Percentiles rank a stretch among this genome's conserved stretches.
phyloP scores from a whole-genome alignment of 2,113 vertebrate genomes.

The Edolisoma coerulescens region DNA sequence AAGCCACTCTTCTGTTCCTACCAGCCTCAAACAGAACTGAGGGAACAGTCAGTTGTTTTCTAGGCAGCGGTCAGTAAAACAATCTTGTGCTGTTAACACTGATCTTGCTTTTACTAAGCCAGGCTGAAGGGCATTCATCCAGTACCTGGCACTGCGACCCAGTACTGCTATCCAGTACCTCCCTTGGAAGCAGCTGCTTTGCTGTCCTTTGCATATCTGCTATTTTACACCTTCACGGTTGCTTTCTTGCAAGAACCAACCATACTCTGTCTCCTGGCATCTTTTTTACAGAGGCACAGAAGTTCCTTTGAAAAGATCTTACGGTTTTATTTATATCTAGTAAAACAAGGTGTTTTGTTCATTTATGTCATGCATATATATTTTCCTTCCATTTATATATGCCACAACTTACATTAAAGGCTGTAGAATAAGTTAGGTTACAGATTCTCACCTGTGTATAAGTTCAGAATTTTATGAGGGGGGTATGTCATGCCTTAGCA shows the following conservation, averaged over 20 bases:
- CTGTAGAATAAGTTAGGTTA: background rate
- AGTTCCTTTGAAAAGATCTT: background rate
- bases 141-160: background rate
- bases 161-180: background rate
- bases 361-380: background rate
- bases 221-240: background rate
- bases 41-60: background rate
- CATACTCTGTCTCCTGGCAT: background rate
- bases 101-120: background rate
- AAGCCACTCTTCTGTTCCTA: background rate
- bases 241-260: background rate
- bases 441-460: background rate
- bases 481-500: background rate
- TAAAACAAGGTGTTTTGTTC: background rate
- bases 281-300: background rate
- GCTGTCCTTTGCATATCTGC: background rate
- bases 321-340: background rate
- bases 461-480: background rate
- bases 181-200: background rate
- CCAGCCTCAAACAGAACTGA: background rate
- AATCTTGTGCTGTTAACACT: background rate
- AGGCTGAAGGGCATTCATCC: background rate
- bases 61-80: background rate
- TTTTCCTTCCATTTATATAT: background rate
- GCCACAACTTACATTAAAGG: background rate